A percentile compares a stretch with the other conserved stretches of the same genome.
phyloP scores from a whole-genome alignment of 2,888 invertebrate genomes.

The Euphydryas editha region DNA sequence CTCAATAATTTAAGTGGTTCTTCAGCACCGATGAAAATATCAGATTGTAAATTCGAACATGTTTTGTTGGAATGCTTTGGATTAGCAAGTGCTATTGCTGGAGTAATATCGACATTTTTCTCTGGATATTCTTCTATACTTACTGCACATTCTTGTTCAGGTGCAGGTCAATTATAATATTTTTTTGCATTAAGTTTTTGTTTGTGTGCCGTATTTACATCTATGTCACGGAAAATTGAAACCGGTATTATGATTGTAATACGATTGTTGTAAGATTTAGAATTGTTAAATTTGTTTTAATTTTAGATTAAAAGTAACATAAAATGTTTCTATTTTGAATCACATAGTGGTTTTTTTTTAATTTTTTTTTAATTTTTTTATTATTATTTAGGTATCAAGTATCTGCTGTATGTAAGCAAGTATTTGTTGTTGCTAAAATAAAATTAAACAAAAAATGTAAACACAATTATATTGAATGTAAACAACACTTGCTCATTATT shows the following conservation, averaged over 20 bases:
- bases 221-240: no score
- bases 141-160: conserved; percentile 32
- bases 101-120: conserved; percentile 30
- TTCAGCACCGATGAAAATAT: conserved; percentile 47
- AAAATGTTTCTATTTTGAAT: no score
- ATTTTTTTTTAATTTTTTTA: background rate
- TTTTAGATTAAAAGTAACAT: background rate
- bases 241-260: no score
- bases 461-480: background rate
- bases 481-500: background rate
- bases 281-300: background rate
- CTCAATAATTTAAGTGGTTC: conserved; percentile 51
- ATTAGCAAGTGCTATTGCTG: conserved; percentile 36
- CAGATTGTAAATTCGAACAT: conserved; percentile 50
- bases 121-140: conserved; percentile 11
- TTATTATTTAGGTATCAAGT: background rate
- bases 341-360: no score
- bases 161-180: conserved; percentile 1
- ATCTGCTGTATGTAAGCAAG: no score
- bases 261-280: no score
- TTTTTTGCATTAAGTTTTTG: no score
- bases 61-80: conserved; percentile 47
- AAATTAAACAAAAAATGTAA: no score
- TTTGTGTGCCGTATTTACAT: no score
- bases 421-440: no score